Base-by-base conservation (phyloP, 2,797 vertebrate species). In the Serranus cabrilla region DNA sequence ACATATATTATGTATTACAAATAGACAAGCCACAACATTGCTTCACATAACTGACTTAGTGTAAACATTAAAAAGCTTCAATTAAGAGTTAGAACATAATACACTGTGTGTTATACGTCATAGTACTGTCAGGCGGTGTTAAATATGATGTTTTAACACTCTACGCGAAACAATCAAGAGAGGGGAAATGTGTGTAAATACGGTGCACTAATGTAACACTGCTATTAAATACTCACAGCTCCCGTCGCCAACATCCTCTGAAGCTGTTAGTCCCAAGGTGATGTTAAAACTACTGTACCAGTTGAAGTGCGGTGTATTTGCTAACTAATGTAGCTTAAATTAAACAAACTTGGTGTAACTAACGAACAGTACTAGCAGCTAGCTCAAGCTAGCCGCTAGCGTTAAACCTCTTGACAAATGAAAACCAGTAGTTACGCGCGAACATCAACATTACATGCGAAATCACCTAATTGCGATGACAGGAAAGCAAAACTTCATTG, bases 191-290 rank as follows among this genome's bases (percentile, higher is more conserved):
- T 12, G 6, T 55, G 9, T 14, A 52, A 16, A 5, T 42, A 17
- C 0, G 1, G 3, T 6, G 14, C 31, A 45, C 13, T 20, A 51
- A 60, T 11, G 21, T n/a, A 17, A 1, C 18, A 54, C 3, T 23
- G 8, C 20, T 25, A 12, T 39, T 9, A 23, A 4, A 63, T 79
- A 93, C 94, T 94, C 61, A 96, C 95, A 76, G 95, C 94, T 94
- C 95, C 95, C 40, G 95, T 95, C 55, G 95, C 93, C 88, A 96
- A 78, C 95, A 96, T 96, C 73, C 69, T 95, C 56, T 46, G 64
- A 81, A 71, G 47, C 42, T 59, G 62, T 71, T 39, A 13, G 12
- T 76, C 74, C 77, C 56, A 50, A 55, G 4, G 20, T 65, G 52
- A 37, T 64, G 31, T 66, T 65, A 49, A 76, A 75, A 52, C 13